Evolutionary conservation across 2,888 invertebrate species (phyloP), one percentile per base, ranked within the genome.

Genomic region (Standfussiana lucernea): DNA sequence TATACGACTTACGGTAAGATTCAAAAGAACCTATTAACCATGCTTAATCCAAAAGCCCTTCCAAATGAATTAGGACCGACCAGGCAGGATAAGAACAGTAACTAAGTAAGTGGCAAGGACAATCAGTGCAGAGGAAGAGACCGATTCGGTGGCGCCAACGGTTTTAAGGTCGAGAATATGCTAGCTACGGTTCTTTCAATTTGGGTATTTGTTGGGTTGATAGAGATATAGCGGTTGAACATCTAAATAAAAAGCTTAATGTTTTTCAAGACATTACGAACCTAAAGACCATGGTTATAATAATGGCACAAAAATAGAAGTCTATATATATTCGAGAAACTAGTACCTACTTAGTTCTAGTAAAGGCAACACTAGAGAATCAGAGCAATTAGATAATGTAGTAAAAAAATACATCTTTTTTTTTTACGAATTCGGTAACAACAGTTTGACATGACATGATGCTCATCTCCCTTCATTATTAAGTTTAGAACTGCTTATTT

Each of bases 51-150:
- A 68, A 77, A 82, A 83, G 59, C 70, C 73, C 86, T 78, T 83
- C 47, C 67, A 77, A 68, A 83, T 71, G n/a, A 82, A 76, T 76
- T 82, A 83, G 56, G 15, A 73, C 35, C 18, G 64, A 85, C 61
- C 45, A 50, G n/a, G 37, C 72, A 67, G 70, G 86, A 83, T 69
- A 70, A 71, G 67, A 71, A 67, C 50, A 45, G 70, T 77, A 62
- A 72, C 69, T 35, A 69, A 81, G 64, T 83, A 85, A 82, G 86
- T 74, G 86, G 80, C 94, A 93, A 80, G 77, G 76, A 76, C 83
- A 88, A 88, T 88, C 88, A 85, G 85, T 86, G 87, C 80, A 87
- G 47, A 87, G 87, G 87, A 86, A 85, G 86, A 80, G 64, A 70
- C 28, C 77, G 76, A 86, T 87, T 85, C 73, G 37, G 73, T 87